These are phyloP conservation scores for Lepilemur septentrionalis DNA, from an alignment of 2,797 vertebrate species.

Conservation along the genomic window DNA sequence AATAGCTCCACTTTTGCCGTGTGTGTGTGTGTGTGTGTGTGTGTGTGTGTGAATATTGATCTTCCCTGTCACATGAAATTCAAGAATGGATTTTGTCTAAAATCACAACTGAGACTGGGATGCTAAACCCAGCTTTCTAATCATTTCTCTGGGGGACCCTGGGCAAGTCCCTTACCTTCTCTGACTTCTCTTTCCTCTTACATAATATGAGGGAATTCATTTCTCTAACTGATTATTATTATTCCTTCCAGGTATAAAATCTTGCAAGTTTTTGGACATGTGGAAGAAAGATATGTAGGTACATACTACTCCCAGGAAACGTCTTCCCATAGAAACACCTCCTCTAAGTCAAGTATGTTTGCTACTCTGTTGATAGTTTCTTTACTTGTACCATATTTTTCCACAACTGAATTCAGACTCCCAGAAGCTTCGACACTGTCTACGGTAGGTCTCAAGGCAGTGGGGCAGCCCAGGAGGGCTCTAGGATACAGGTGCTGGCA, in stretches of 20 bases:
- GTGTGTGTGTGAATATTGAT: background rate
- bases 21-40: no score
- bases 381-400: background rate
- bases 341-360: background rate
- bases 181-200: background rate
- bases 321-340: background rate
- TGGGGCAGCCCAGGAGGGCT: background rate
- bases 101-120: background rate
- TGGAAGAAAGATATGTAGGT: background rate
- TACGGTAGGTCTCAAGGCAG: background rate
- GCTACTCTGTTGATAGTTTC: background rate
- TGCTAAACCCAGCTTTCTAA: background rate
- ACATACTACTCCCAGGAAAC: background rate
- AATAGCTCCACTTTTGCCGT: background rate
- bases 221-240: background rate
- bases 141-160: background rate
- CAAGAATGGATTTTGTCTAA: background rate
- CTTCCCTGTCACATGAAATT: background rate
- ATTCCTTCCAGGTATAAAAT: background rate
- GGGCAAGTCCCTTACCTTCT: background rate
- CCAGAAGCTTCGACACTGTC: background rate
- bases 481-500: background rate
- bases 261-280: background rate
- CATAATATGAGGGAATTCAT: background rate
- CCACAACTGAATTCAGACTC: background rate